Percentiles rank a stretch among this genome's conserved stretches.
Evolutionary conservation across 2,113 vertebrate species (phyloP).

Genomic region (Ranitomeya imitator): DNA sequence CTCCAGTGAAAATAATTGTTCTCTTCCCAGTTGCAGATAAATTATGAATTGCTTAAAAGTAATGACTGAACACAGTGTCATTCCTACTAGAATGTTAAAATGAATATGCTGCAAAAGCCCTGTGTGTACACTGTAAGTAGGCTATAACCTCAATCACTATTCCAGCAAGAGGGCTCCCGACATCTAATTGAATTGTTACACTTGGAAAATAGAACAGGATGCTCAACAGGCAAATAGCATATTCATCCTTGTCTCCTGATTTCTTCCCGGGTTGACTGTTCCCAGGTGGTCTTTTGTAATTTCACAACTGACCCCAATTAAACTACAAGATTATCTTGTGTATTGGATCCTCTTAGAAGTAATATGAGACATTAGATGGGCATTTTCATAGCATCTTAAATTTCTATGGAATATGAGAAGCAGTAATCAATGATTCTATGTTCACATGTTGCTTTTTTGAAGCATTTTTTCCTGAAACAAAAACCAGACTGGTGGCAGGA

Average conservation of each 20-base stretch:
- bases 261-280: constrained; percentile 39
- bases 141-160: constrained; percentile 51
- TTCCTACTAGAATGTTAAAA: not conserved
- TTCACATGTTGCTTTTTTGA: too few species aligned
- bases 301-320: constrained; percentile 56
- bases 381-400: not conserved
- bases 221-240: constrained; percentile 45
- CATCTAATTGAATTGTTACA: constrained; percentile 57
- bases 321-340: constrained; percentile 41
- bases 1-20: not conserved
- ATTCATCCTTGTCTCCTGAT: constrained; percentile 45
- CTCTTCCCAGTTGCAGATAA: not conserved
- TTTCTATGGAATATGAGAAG: not conserved
- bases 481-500: too few species aligned
- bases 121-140: constrained; percentile 22
- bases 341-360: constrained; percentile 29
- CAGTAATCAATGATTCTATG: not conserved
- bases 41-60: not conserved
- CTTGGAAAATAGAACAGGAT: constrained; percentile 45
- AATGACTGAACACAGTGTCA: not conserved
- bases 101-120: constrained; percentile 1
- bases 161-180: constrained; percentile 19
- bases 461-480: too few species aligned
- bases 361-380: constrained; percentile 17
- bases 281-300: constrained; percentile 51